Percentiles rank a stretch among this genome's conserved stretches.
phyloP scores from a whole-genome alignment of 2,113 vertebrate genomes.

The Galeopterus variegatus region DNA sequence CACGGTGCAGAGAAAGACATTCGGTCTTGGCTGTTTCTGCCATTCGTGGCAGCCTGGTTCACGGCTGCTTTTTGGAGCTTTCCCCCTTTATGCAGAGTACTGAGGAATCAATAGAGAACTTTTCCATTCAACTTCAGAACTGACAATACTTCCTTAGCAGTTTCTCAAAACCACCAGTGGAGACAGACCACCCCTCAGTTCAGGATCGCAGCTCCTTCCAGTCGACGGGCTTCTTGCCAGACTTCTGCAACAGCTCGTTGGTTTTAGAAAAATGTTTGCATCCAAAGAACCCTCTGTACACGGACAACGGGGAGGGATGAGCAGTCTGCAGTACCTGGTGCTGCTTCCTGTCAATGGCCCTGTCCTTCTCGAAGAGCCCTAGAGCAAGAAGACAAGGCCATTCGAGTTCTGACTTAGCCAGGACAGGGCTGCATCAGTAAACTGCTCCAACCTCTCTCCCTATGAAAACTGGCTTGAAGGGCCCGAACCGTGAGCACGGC shows the following conservation, averaged over 20 bases:
- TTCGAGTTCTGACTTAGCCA: constrained; percentile 94
- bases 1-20: not conserved
- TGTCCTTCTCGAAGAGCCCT: constrained; percentile 97
- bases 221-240: constrained; percentile 94
- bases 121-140: not conserved
- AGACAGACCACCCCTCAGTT: fast-evolving
- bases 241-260: constrained; percentile 92
- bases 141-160: not conserved
- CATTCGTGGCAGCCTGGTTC: not conserved
- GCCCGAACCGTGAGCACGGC: constrained; percentile 96
- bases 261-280: constrained; percentile 97
- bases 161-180: not conserved
- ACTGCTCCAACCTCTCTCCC: constrained; percentile 96
- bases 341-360: constrained; percentile 94
- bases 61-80: fast-evolving
- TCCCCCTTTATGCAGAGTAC: no score
- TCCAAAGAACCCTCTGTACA: constrained; percentile 95
- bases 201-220: constrained; percentile 92
- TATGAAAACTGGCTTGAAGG: constrained; percentile 97
- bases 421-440: constrained; percentile 94
- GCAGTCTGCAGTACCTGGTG: constrained; percentile 95
- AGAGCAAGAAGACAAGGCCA: constrained; percentile 96
- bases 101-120: not conserved
- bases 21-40: not conserved
- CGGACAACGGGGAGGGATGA: constrained; percentile 96